Conservation (phyloP, 2,888 invertebrate genomes). For the Agriotes lineatus region DNA sequence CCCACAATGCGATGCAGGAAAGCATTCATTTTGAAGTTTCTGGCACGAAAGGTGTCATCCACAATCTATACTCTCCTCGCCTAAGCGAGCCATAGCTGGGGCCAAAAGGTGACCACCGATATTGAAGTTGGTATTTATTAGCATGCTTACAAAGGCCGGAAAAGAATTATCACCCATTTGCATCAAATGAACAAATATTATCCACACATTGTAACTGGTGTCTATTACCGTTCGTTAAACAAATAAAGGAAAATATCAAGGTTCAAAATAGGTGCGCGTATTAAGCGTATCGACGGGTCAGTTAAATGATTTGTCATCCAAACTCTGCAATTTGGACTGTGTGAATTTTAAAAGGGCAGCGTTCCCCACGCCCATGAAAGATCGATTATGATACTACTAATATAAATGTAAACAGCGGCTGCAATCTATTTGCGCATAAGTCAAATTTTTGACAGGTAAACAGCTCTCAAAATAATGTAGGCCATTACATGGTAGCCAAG, state of each 20-base stretch:
- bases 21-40: too few species aligned
- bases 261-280: too few species aligned
- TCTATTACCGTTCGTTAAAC: neutral
- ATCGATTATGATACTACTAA: constrained; percentile 3
- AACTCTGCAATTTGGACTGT: neutral
- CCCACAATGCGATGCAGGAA: too few species aligned
- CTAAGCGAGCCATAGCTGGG: neutral
- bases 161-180: constrained; percentile 28
- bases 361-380: neutral
- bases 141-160: constrained; percentile 50
- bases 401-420: constrained; percentile 7
- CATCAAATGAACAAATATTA: constrained; percentile 40
- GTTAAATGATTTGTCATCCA: too few species aligned
- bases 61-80: too few species aligned
- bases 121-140: constrained; percentile 40
- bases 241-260: neutral
- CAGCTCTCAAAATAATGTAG: constrained; percentile 15
- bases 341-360: neutral
- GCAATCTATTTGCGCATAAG: constrained; percentile 3
- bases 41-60: too few species aligned
- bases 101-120: constrained; percentile 30
- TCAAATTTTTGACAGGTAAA: constrained; percentile 17
- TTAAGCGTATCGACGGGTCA: too few species aligned
- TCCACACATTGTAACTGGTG: neutral
- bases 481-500: constrained; percentile 16